phyloP scores from a whole-genome alignment of 2,888 invertebrate species.

The Noctua fimbriata region DNA sequence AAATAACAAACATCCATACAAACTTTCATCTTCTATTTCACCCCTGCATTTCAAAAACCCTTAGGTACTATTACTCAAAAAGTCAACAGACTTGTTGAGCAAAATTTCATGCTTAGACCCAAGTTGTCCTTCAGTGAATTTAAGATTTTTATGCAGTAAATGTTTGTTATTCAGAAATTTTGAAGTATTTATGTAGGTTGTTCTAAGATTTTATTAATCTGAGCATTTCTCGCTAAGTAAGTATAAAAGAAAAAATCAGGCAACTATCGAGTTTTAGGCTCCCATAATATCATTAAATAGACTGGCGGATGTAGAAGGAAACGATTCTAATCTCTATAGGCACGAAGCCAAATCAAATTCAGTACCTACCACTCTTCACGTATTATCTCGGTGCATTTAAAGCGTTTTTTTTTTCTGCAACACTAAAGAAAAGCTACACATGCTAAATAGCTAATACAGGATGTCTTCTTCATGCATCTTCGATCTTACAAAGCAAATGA shows the following conservation, averaged over 20 bases:
- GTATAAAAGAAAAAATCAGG: background rate
- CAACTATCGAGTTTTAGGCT: background rate
- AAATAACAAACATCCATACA: background rate
- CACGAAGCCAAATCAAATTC: background rate
- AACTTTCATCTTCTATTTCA: background rate
- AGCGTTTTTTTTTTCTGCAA: background rate
- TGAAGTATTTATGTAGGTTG: background rate
- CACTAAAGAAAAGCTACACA: background rate
- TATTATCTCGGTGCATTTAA: background rate
- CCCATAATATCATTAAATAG: background rate
- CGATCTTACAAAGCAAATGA: conserved; percentile 2
- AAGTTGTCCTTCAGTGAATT: no score
- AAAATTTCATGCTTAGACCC: no score
- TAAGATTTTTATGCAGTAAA: no score
- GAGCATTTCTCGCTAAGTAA: background rate
- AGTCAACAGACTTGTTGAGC: background rate
- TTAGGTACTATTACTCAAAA: background rate
- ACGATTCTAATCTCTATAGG: background rate
- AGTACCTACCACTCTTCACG: no score
- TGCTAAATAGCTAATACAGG: background rate
- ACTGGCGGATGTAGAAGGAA: background rate
- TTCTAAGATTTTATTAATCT: background rate
- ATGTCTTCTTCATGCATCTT: background rate
- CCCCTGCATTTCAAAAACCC: background rate
- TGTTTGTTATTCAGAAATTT: background rate